Evolutionary conservation across 2,113 vertebrate genomes (phyloP).

Genomic region (Tretioscincus oriximinensis): DNA sequence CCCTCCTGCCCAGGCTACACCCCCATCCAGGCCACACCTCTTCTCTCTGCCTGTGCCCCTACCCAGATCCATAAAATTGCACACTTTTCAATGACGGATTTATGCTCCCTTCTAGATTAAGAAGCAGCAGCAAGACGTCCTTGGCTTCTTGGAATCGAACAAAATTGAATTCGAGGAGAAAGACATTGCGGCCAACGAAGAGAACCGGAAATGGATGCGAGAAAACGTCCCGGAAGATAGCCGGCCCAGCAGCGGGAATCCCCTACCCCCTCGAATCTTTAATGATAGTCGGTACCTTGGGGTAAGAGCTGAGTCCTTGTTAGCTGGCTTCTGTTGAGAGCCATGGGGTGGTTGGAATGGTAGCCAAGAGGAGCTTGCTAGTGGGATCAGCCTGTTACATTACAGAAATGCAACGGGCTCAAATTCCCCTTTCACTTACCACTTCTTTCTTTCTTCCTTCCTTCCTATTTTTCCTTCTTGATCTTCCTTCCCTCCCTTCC

Average conservation of each 20-base stretch:
- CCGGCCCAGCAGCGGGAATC: constrained; percentile 85
- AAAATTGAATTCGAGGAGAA: constrained; percentile 95
- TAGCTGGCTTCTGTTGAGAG: accelerated
- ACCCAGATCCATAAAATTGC: neutral
- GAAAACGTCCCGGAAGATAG: constrained; percentile 90
- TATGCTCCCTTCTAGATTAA: constrained; percentile 82
- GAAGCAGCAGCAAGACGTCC: constrained; percentile 96
- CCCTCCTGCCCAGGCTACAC: too few species aligned
- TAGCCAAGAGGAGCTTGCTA: neutral
- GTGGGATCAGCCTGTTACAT: too few species aligned
- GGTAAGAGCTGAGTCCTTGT: constrained; percentile 66
- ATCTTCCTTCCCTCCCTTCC: too few species aligned
- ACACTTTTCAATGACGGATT: neutral
- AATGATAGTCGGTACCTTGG: constrained; percentile 90
- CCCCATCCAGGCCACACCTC: too few species aligned
- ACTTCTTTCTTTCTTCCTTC: too few species aligned
- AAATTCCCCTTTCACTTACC: too few species aligned
- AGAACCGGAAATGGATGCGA: constrained; percentile 95
- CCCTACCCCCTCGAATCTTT: constrained; percentile 95
- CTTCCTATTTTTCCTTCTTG: too few species aligned
- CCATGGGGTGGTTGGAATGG: too few species aligned
- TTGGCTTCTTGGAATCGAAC: constrained; percentile 90
- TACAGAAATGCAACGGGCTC: too few species aligned
- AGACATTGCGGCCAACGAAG: constrained; percentile 92
- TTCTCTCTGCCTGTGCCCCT: too few species aligned